Conservation (phyloP, 2,113 vertebrate genomes). For the Ceyx melanurus region DNA sequence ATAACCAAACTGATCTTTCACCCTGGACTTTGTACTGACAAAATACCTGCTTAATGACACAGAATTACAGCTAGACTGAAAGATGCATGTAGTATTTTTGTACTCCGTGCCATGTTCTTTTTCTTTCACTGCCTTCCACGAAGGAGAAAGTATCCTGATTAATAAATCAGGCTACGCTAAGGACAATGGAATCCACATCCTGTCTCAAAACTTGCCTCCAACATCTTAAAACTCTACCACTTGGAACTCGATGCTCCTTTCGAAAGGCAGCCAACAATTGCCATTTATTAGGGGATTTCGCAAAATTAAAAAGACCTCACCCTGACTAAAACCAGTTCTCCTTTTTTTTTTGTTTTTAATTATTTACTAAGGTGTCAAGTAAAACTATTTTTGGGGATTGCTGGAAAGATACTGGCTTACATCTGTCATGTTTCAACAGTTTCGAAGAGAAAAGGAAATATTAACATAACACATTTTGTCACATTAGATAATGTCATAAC, state of each 20-base stretch:
- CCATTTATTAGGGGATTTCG: slow-evolving; percentile 30
- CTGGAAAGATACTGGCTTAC: slow-evolving; percentile 45
- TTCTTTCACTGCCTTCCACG: background rate
- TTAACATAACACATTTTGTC: slow-evolving; percentile 70
- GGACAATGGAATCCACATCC: slow-evolving; percentile 47
- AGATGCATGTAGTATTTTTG: background rate
- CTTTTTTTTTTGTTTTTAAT: slow-evolving; percentile 19
- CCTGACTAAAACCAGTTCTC: slow-evolving; percentile 4
- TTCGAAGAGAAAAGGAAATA: slow-evolving; percentile 71
- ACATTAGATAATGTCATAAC: slow-evolving; percentile 74
- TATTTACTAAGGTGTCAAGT: slow-evolving; percentile 63
- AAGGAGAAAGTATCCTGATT: slow-evolving; percentile 15
- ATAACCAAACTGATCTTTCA: background rate
- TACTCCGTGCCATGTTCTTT: background rate
- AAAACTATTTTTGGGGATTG: slow-evolving; percentile 32
- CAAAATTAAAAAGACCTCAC: slow-evolving; percentile 44
- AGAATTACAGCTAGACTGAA: background rate
- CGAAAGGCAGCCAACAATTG: slow-evolving; percentile 39
- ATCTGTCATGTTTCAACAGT: slow-evolving; percentile 63
- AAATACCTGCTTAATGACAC: background rate
- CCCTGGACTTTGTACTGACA: background rate
- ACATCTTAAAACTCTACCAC: slow-evolving; percentile 18
- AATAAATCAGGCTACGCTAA: background rate
- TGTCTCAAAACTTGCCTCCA: slow-evolving; percentile 11
- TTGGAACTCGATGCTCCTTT: slow-evolving; percentile 7